phyloP scores from a whole-genome alignment of 2,888 invertebrate species.

The Phorcus lineatus region DNA sequence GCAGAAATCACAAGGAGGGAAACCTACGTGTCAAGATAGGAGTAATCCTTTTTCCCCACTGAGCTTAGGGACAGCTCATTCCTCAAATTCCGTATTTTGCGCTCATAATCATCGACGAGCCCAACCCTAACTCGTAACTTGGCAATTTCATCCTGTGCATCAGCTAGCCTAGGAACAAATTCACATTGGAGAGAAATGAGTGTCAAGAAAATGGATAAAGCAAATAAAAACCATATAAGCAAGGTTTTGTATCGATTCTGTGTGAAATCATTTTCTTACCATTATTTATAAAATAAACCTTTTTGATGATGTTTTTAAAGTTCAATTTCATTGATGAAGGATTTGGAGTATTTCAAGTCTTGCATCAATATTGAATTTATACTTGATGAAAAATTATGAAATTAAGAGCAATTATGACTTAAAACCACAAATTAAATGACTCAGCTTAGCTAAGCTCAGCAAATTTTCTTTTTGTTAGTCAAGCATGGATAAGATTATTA shows the following conservation, averaged over 20 bases:
- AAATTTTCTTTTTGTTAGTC: too few relatives aligned
- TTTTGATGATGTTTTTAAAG: too few relatives aligned
- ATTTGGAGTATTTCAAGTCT: too few relatives aligned
- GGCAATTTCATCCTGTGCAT: conserved; percentile 68
- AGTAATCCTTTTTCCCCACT: conserved; percentile 14
- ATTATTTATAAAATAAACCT: too few relatives aligned
- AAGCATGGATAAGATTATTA: too few relatives aligned
- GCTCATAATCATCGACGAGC: conserved; percentile 70
- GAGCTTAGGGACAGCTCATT: conserved; percentile 64
- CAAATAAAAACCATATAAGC: not conserved
- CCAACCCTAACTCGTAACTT: conserved; percentile 63
- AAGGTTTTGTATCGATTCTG: not conserved
- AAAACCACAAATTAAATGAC: too few relatives aligned
- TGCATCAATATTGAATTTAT: too few relatives aligned
- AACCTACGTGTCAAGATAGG: conserved; percentile 12
- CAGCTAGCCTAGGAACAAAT: conserved; percentile 54
- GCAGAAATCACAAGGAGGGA: not conserved
- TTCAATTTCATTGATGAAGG: too few relatives aligned
- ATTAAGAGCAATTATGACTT: too few relatives aligned
- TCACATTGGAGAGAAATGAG: conserved; percentile 1
- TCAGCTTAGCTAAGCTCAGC: too few relatives aligned
- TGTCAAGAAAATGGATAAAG: not conserved
- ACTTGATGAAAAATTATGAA: too few relatives aligned
- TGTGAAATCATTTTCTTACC: not conserved
- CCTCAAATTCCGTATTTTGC: conserved; percentile 68